A percentile compares a stretch with the other conserved stretches of the same genome.
These are phyloP conservation scores for Cephus pygmeus DNA, from an alignment of 2,888 invertebrate species.

Conservation along the genomic window DNA sequence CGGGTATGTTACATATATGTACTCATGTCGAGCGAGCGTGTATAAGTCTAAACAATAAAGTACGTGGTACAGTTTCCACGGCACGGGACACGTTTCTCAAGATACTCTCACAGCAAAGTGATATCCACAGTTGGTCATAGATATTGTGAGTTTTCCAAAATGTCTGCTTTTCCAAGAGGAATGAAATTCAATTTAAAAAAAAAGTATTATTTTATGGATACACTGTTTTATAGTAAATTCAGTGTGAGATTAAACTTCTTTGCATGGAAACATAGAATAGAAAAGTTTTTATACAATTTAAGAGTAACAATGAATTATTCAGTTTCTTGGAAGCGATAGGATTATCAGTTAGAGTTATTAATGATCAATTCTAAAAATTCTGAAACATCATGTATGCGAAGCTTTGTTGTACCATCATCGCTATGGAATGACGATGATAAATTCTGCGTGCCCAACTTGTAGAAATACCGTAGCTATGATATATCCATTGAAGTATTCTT, in stretches of 20 bases:
- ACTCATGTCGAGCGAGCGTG: slow-evolving; percentile 1
- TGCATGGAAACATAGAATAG: not conserved
- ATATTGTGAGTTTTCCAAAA: slow-evolving; percentile 15
- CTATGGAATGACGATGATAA: not conserved
- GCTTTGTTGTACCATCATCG: not conserved
- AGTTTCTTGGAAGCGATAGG: not conserved
- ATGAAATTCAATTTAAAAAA: not conserved
- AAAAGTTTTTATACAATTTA: not conserved
- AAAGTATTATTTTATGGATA: not conserved
- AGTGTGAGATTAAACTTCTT: not conserved
- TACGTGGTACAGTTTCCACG: slow-evolving; percentile 42
- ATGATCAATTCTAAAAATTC: not conserved
- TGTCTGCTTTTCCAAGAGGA: slow-evolving; percentile 6
- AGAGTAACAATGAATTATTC: not conserved
- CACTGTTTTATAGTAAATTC: not conserved
- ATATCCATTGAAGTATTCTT: not conserved
- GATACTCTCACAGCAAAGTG: slow-evolving; percentile 11
- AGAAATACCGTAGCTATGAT: not conserved
- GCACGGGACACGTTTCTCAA: slow-evolving; percentile 30
- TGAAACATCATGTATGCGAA: not conserved
- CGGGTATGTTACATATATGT: slow-evolving; percentile 12
- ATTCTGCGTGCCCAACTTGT: not conserved
- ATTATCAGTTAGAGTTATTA: not conserved
- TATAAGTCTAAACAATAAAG: slow-evolving; percentile 24
- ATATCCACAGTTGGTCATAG: not conserved